Evolutionary conservation across 2,888 invertebrate species (phyloP).

Genomic region (Sericinus montela): DNA sequence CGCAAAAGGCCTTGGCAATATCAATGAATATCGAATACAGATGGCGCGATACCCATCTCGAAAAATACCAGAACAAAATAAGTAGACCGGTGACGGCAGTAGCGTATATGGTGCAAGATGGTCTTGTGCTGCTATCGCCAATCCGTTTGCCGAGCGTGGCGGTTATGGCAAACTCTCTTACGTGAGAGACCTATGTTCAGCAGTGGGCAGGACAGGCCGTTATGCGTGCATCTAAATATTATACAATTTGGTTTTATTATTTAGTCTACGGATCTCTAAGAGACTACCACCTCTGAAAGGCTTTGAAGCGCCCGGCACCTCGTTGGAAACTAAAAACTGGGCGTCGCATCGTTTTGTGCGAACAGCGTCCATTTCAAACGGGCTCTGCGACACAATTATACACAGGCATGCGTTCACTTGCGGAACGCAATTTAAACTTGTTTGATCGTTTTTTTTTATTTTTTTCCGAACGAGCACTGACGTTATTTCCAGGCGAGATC

Average conservation of each 20-base stretch:
- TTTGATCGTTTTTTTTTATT: constrained; percentile 11
- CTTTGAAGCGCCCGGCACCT: constrained; percentile 8
- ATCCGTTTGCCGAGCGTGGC: too few species aligned
- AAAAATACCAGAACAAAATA: too few species aligned
- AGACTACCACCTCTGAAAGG: not conserved
- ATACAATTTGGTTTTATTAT: not conserved
- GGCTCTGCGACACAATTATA: constrained; percentile 18
- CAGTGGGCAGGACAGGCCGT: too few species aligned
- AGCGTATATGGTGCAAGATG: too few species aligned
- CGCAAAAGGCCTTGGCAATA: too few species aligned
- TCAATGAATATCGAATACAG: too few species aligned
- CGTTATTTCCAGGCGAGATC: constrained; percentile 14
- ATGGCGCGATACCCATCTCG: too few species aligned
- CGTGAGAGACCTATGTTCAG: too few species aligned
- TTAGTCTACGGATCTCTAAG: constrained; percentile 7
- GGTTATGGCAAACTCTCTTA: too few species aligned
- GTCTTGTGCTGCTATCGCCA: too few species aligned
- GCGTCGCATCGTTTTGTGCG: constrained; percentile 15
- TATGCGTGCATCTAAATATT: too few species aligned
- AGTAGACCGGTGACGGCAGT: too few species aligned
- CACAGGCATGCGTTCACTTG: constrained; percentile 17
- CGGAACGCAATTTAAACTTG: constrained; percentile 20
- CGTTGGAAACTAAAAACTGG: constrained; percentile 15
- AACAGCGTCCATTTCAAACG: constrained; percentile 17
- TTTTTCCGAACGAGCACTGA: constrained; percentile 1